phyloP scores from a whole-genome alignment of 2,113 vertebrate species.

The Haemorhous mexicanus region DNA sequence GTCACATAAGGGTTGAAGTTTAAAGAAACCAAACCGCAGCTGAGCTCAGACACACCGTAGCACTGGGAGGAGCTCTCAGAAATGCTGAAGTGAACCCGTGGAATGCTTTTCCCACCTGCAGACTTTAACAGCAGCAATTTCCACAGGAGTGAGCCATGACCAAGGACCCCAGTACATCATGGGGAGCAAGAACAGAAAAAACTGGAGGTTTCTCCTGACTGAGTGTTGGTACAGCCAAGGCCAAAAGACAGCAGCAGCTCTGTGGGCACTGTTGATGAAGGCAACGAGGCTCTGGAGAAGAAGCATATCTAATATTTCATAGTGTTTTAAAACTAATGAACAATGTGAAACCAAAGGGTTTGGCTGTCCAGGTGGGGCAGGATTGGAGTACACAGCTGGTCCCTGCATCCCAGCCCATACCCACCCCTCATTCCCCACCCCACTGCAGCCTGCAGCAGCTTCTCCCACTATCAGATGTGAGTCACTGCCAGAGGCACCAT shows the following conservation, averaged over 20 bases:
- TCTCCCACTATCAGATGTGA: conserved; percentile 21
- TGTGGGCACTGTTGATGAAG: accelerated
- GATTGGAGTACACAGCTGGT: background rate
- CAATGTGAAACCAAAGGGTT: background rate
- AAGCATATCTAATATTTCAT: background rate
- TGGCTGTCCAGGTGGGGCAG: background rate
- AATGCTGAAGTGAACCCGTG: background rate
- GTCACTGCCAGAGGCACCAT: conserved; percentile 41
- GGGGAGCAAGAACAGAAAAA: background rate
- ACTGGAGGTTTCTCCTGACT: background rate
- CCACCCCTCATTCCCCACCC: background rate
- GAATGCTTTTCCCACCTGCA: conserved; percentile 1
- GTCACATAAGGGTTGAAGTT: conserved; percentile 9
- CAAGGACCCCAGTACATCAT: background rate
- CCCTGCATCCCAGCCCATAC: background rate
- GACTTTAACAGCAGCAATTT: background rate
- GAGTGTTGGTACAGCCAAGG: background rate
- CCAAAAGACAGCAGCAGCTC: background rate
- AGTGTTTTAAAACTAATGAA: background rate
- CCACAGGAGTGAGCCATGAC: background rate
- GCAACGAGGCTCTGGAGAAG: background rate
- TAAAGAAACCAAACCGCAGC: background rate
- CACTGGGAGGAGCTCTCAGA: background rate
- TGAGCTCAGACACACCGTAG: background rate
- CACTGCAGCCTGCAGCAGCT: background rate